Evolutionary conservation across 1,140 invertebrate species (phyloP), one percentile per base, ranked within the genome.

Genomic region (Capitella teleta): DNA sequence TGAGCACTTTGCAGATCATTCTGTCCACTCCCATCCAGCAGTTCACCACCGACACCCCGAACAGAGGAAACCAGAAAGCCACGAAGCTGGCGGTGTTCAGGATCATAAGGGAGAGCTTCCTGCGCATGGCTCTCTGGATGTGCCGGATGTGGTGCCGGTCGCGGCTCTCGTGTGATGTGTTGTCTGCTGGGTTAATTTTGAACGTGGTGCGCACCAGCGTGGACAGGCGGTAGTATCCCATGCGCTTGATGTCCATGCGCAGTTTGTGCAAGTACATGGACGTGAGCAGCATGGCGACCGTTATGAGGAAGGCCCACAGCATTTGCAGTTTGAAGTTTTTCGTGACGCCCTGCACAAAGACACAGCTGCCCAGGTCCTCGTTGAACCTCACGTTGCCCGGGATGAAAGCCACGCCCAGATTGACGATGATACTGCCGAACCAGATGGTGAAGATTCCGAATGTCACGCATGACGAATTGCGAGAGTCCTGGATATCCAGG

Each of bases 401-500:
- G 26, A 68, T 51, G 71, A 93, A 90, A 3, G 87, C 91, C 2
- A 87, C 87, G 4, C 87, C 87, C 54, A 93, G 77, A 72, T 93
- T 90, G 62, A 92, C 87, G 8, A 87, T 88, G 59, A 91, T 62
- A 48, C 69, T 74, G 12, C 72, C 72, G 70, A 90, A 89, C 88
- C 87, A 91, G 61, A 90, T 90, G 82, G 91, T 91, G 70, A 87
- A 87, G 24, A 87, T 84, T 12, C 87, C 87, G 70, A 91, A 93
- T 21, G 89, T 77, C 5, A 91, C 85, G 69, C 87, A 93, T 81
- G 37, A 86, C 74, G 44, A 58, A 47, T 62, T 49, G 40, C 48
- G 16, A 28, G 56, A 44, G 48, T 38, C 47, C 43, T 48, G 51
- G 41, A 42, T 47, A 45, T 26, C 28, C 30, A 45, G 25, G n/a